Percentiles rank a stretch among this genome's conserved stretches.
Evolutionary conservation across 2,113 vertebrate genomes (phyloP).

Genomic region (Poecile atricapillus): DNA sequence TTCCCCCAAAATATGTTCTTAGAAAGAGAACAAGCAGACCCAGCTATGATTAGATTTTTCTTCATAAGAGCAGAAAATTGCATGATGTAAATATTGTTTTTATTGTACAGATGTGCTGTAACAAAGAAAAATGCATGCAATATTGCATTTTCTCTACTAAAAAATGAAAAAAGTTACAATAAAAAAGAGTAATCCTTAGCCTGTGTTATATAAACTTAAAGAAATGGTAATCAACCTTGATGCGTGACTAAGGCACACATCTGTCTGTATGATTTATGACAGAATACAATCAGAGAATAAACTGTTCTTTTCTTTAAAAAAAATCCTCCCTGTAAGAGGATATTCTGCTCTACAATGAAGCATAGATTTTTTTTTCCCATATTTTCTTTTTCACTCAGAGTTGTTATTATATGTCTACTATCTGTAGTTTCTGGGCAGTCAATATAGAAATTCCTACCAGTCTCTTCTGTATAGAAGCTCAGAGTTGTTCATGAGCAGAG

Average conservation of each 20-base stretch:
- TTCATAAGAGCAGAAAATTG: constrained; percentile 45
- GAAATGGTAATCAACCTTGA: constrained; percentile 69
- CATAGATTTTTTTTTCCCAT: not conserved
- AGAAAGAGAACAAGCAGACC: constrained; percentile 37
- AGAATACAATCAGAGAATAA: constrained; percentile 57
- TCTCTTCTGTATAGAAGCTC: not conserved
- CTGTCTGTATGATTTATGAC: constrained; percentile 67
- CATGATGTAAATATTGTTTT: constrained; percentile 52
- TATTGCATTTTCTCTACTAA: constrained; percentile 54
- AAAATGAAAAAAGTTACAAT: constrained; percentile 55
- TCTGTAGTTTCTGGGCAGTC: not conserved
- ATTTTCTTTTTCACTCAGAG: not conserved
- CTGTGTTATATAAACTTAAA: constrained; percentile 58
- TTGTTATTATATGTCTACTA: not conserved
- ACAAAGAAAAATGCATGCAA: constrained; percentile 44
- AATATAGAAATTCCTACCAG: not conserved
- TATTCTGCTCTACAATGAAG: constrained; percentile 15
- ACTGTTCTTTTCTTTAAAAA: not conserved
- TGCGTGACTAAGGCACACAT: constrained; percentile 72
- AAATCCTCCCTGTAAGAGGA: constrained; percentile 27
- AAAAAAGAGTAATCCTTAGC: constrained; percentile 48
- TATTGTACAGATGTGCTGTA: constrained; percentile 55
- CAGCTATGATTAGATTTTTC: not conserved
- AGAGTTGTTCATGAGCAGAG: not conserved
- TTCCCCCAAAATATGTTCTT: not conserved